Conservation (phyloP, 2,888 invertebrate genomes). For the Trissolcus japonicus region DNA sequence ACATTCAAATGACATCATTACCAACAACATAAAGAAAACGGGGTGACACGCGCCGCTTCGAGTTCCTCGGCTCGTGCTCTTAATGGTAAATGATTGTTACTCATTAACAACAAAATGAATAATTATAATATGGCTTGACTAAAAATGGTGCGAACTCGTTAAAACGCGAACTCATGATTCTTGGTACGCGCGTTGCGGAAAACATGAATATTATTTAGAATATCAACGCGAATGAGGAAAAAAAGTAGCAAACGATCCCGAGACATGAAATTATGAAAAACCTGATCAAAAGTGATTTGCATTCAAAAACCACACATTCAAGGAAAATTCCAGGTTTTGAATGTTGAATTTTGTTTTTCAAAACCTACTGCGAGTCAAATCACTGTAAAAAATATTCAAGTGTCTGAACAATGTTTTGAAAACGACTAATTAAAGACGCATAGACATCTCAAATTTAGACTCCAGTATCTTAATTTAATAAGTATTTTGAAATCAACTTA, state of each 20-base stretch:
- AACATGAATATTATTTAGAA: constrained; percentile 24
- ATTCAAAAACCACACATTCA: too few species aligned
- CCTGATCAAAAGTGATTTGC: neutral
- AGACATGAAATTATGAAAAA: neutral
- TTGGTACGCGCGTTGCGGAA: constrained; percentile 8
- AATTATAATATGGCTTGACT: constrained; percentile 43
- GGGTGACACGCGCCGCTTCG: constrained; percentile 40
- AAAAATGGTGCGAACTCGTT: constrained; percentile 38
- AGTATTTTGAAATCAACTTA: too few species aligned
- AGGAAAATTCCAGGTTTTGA: too few species aligned
- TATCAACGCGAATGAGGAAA: neutral
- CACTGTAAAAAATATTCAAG: too few species aligned
- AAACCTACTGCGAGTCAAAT: too few species aligned
- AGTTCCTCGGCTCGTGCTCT: constrained; percentile 39
- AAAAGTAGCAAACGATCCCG: constrained; percentile 1
- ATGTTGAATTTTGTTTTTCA: too few species aligned
- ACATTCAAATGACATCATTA: constrained; percentile 32
- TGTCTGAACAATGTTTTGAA: too few species aligned
- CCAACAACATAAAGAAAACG: constrained; percentile 34
- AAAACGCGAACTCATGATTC: constrained; percentile 33
- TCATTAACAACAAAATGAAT: constrained; percentile 47
- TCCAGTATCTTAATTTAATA: too few species aligned
- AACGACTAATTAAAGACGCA: too few species aligned
- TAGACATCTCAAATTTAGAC: too few species aligned
- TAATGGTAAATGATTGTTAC: constrained; percentile 48